Percentiles rank a stretch among this genome's conserved stretches.
Conservation (phyloP, 2,113 vertebrate species). For the Apeltes quadracus region DNA sequence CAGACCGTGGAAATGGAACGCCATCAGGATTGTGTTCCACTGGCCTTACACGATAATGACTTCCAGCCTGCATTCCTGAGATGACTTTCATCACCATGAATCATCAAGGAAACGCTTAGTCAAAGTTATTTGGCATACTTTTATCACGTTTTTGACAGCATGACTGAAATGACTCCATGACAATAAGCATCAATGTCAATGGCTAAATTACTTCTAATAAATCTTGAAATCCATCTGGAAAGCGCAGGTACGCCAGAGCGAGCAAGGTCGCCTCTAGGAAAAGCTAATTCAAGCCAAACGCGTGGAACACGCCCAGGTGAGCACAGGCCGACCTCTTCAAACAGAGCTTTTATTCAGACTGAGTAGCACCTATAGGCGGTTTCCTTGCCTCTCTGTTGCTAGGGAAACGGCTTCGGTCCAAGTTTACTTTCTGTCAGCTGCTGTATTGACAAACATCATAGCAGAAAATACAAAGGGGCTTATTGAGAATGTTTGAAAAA, state of each 20-base stretch:
- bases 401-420: no score
- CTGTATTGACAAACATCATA: not conserved
- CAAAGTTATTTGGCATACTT: not conserved
- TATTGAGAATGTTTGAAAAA: not conserved
- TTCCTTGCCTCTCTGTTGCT: no score
- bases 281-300: not conserved
- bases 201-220: conserved; percentile 22
- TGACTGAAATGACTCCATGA: no score
- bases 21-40: conserved; percentile 4
- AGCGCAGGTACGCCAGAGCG: not conserved
- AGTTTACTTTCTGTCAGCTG: not conserved
- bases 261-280: no score
- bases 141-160: not conserved
- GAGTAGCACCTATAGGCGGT: not conserved
- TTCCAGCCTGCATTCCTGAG: not conserved
- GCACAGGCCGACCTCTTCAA: not conserved
- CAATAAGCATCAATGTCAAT: not conserved
- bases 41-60: conserved; percentile 12
- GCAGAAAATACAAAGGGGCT: not conserved
- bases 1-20: conserved; percentile 18
- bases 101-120: not conserved
- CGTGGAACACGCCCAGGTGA: not conserved
- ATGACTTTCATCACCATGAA: not conserved
- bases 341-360: not conserved
- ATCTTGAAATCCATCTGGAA: conserved; percentile 19